Evolutionary conservation across 2,113 vertebrate genomes (phyloP).

Genomic region (Gadus macrocephalus): DNA sequence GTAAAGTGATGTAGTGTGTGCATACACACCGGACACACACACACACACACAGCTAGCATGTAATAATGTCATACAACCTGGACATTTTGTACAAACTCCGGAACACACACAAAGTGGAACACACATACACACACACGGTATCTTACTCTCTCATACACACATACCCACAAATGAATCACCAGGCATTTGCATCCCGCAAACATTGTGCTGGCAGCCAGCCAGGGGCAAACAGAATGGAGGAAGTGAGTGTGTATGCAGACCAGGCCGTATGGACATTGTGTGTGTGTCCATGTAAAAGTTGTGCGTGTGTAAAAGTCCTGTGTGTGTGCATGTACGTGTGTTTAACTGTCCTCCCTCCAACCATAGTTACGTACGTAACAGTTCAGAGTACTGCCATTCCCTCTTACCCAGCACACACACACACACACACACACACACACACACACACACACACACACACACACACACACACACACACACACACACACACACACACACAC

Average conservation of each 20-base stretch:
- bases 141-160: neutral
- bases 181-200: constrained; percentile 61
- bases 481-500: too few species aligned
- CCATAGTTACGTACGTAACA: constrained; percentile 25
- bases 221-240: constrained; percentile 59
- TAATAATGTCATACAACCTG: neutral
- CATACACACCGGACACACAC: constrained; percentile 1
- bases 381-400: constrained; percentile 4
- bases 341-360: constrained; percentile 16
- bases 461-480: too few species aligned
- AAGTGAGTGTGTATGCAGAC: constrained; percentile 56
- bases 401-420: too few species aligned
- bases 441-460: too few species aligned
- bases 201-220: constrained; percentile 55
- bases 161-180: constrained; percentile 48
- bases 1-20: constrained; percentile 25
- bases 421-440: too few species aligned
- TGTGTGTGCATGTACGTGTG: too few species aligned
- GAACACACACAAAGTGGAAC: neutral
- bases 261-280: constrained; percentile 35
- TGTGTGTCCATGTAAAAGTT: constrained; percentile 27
- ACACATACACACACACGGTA: constrained; percentile 6
- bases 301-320: neutral
- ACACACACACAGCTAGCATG: neutral
- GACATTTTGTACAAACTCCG: too few species aligned